Evolutionary conservation across 2,888 invertebrate genomes (phyloP).

Genomic region (Xylota segnis): DNA sequence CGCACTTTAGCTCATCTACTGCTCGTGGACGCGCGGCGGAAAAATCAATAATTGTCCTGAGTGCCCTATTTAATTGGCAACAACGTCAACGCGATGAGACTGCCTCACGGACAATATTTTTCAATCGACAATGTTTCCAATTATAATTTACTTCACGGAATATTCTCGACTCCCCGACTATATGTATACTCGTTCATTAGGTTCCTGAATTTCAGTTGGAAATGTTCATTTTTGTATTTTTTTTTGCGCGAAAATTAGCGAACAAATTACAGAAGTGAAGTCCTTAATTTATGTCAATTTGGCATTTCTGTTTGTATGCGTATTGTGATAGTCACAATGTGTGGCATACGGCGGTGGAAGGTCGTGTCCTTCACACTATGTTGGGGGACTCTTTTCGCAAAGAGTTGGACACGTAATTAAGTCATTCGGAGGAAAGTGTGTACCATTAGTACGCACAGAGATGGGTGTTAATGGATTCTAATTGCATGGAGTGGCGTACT

Average conservation of each 20-base stretch:
- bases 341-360: background rate
- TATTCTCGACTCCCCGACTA: background rate
- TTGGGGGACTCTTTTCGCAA: background rate
- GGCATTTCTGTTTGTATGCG: background rate
- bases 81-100: background rate
- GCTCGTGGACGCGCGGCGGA: no score
- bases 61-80: background rate
- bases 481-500: background rate
- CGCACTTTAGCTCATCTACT: background rate
- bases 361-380: background rate
- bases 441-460: background rate
- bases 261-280: background rate
- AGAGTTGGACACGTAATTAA: background rate
- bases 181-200: background rate
- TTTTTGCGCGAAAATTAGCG: background rate
- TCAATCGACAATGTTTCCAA: background rate
- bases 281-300: background rate
- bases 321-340: background rate
- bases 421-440: background rate
- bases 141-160: slow-evolving; percentile 1
- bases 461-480: background rate
- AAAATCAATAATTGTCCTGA: background rate
- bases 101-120: background rate
- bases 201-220: background rate
- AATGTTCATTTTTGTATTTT: background rate